A percentile compares a stretch with the other conserved stretches of the same genome.
phyloP scores from a whole-genome alignment of 1,140 invertebrate species.

The Drosophila sulfurigaster region DNA sequence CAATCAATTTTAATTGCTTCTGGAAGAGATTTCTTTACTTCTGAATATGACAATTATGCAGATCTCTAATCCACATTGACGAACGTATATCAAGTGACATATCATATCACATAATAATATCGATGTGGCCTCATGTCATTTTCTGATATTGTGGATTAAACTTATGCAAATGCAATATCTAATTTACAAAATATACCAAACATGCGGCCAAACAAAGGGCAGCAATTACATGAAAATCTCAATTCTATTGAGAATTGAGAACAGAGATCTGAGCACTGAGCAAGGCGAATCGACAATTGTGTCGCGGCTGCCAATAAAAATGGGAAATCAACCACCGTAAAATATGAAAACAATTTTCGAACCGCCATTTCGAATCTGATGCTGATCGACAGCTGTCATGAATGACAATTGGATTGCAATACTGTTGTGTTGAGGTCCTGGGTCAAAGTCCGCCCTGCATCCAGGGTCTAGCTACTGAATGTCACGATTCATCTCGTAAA shows the following conservation, averaged over 20 bases:
- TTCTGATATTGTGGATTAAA: slow-evolving; percentile 6
- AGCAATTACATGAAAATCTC: slow-evolving; percentile 67
- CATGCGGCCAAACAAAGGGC: slow-evolving; percentile 66
- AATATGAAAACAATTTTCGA: slow-evolving; percentile 56
- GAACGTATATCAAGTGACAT: slow-evolving; percentile 42
- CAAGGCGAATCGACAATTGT: slow-evolving; percentile 9
- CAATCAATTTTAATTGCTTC: slow-evolving; percentile 1
- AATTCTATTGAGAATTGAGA: slow-evolving; percentile 35
- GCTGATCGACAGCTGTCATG: slow-evolving; percentile 79
- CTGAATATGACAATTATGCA: background rate
- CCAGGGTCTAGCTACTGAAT: slow-evolving; percentile 1
- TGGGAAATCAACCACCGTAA: slow-evolving; percentile 62
- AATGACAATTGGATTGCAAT: slow-evolving; percentile 76
- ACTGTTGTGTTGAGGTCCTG: background rate
- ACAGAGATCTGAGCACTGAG: background rate
- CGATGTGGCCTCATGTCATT: background rate
- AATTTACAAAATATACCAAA: slow-evolving; percentile 77
- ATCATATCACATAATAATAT: slow-evolving; percentile 37
- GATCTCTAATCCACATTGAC: background rate
- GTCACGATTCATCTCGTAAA: slow-evolving; percentile 51
- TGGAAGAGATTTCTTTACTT: background rate
- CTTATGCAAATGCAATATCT: slow-evolving; percentile 64
- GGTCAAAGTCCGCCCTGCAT: slow-evolving; percentile 3
- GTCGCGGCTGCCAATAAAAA: slow-evolving; percentile 47
- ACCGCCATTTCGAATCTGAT: slow-evolving; percentile 64